Percentiles rank a stretch among this genome's conserved stretches.
phyloP scores from a whole-genome alignment of 2,888 invertebrate genomes.

The Podabrus alpinus region DNA sequence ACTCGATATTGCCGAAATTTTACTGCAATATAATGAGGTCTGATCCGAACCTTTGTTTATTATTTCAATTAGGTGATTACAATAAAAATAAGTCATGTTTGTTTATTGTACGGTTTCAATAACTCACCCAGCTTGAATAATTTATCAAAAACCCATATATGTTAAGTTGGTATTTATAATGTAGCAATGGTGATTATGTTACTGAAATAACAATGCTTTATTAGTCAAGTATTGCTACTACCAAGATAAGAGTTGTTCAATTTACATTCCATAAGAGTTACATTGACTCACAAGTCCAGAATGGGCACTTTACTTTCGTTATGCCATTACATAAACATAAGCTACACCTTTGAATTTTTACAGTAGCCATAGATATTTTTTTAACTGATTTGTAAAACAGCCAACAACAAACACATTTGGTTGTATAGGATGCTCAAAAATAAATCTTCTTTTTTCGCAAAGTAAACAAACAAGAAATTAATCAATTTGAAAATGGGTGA shows the following conservation, averaged over 20 bases:
- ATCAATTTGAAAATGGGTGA: background rate
- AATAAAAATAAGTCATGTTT: conserved; percentile 1
- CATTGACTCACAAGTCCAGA: conserved; percentile 45
- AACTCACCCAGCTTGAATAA: conserved; percentile 3
- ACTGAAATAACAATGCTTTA: conserved; percentile 54
- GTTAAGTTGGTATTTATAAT: conserved; percentile 43
- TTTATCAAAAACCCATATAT: conserved; percentile 34
- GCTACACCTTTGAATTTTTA: conserved; percentile 37
- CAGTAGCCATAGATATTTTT: background rate
- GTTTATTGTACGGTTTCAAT: background rate
- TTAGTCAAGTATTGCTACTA: conserved; percentile 53
- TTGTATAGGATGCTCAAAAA: background rate
- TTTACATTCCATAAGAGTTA: conserved; percentile 54
- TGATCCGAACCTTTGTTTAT: background rate
- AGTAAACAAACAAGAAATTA: conserved; percentile 1
- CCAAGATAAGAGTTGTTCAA: conserved; percentile 54
- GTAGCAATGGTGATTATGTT: conserved; percentile 53
- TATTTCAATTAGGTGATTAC: conserved; percentile 10
- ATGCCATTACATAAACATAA: conserved; percentile 41
- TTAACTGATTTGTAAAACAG: background rate
- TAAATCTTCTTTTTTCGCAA: background rate
- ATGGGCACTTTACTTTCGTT: conserved; percentile 53
- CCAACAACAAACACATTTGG: background rate
- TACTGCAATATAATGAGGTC: background rate
- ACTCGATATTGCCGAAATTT: background rate